A percentile compares a stretch with the other conserved stretches of the same genome.
Conservation (phyloP, 2,888 invertebrate species). For the Brassicogethes aeneus region DNA sequence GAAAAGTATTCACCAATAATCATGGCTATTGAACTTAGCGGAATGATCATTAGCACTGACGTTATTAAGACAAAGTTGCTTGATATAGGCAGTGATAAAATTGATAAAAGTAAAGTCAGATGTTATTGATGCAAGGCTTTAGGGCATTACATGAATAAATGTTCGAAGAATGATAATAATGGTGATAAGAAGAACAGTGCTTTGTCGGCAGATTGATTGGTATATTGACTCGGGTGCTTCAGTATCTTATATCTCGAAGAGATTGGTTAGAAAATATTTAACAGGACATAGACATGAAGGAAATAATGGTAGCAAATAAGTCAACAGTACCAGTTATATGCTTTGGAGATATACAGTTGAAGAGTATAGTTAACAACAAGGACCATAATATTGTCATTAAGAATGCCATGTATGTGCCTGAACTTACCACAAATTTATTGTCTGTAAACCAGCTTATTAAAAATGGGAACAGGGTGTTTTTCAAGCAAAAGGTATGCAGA, state of each 20-base stretch:
- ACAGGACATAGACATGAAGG: conserved; percentile 4
- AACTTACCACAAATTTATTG: not conserved
- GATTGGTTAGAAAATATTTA: conserved; percentile 8
- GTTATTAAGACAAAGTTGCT: too few relatives aligned
- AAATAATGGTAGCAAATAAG: conserved; percentile 14
- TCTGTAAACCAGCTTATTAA: conserved; percentile 16
- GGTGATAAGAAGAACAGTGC: not conserved
- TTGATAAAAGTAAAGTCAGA: too few relatives aligned
- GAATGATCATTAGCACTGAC: too few relatives aligned
- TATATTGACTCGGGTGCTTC: conserved; percentile 24
- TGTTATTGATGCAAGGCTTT: too few relatives aligned
- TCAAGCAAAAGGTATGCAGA: conserved; percentile 15
- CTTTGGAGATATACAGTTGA: conserved; percentile 15
- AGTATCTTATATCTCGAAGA: conserved; percentile 17
- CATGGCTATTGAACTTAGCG: too few relatives aligned
- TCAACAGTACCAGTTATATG: conserved; percentile 7
- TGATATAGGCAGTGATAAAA: too few relatives aligned
- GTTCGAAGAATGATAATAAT: too few relatives aligned
- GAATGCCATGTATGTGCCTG: not conserved
- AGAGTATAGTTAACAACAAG: conserved; percentile 7
- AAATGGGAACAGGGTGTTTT: conserved; percentile 18
- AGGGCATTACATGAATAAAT: too few relatives aligned
- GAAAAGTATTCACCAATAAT: too few relatives aligned
- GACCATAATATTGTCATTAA: not conserved
- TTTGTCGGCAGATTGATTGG: conserved; percentile 15